Conservation (phyloP, 2,113 vertebrate species). For the Leptobrachium leishanense region DNA sequence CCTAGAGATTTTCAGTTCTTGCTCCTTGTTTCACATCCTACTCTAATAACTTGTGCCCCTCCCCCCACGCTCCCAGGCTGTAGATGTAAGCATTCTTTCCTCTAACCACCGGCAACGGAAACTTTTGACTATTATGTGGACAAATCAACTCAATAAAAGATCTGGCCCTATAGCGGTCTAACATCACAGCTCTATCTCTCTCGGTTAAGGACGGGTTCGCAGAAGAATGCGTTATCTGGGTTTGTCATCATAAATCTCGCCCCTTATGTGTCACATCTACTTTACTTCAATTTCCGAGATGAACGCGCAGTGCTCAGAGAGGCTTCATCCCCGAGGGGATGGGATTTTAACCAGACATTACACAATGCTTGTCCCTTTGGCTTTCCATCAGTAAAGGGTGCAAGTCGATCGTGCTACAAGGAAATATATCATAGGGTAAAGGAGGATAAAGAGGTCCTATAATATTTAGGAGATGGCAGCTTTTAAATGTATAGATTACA, state of each 20-base stretch:
- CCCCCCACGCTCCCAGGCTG: constrained; percentile 2
- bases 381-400: constrained; percentile 4
- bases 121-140: constrained; percentile 32
- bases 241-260: constrained; percentile 36
- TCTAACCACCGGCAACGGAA: constrained; percentile 2
- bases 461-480: no score
- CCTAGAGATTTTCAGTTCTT: neutral
- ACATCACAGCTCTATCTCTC: neutral
- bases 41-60: constrained; percentile 11
- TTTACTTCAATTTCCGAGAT: constrained; percentile 18
- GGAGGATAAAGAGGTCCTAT: no score
- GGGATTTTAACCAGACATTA: constrained; percentile 8
- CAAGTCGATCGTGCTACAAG: neutral
- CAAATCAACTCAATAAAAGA: constrained; percentile 43
- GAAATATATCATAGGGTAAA: no score
- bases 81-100: neutral
- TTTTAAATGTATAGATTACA: no score
- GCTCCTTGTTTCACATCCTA: constrained; percentile 1
- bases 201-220: constrained; percentile 11
- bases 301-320: constrained; percentile 23
- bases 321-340: constrained; percentile 7
- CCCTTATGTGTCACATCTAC: constrained; percentile 39
- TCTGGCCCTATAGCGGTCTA: constrained; percentile 5
- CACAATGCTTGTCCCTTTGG: constrained; percentile 25
- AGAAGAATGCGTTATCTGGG: constrained; percentile 22